Conservation (phyloP, 1,140 invertebrate species). For the Drosophila melanogaster region Release_6_plus_ISO1_MT NT_033777.3:15688501-15689000, state of each 20-base stretch:
- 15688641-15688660: slow-evolving; percentile 28
- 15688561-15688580: background rate
- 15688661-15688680: slow-evolving; percentile 2
- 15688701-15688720: too few relatives aligned
- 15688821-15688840: slow-evolving; percentile 68
- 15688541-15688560: too few relatives aligned
- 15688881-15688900: slow-evolving; percentile 55
- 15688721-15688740: too few relatives aligned
- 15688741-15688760: background rate
- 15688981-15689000: slow-evolving; percentile 40
- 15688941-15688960: slow-evolving; percentile 56
- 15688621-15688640: background rate
- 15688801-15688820: slow-evolving; percentile 2
- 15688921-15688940: slow-evolving; percentile 56
- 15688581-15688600: slow-evolving; percentile 1
- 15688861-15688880: slow-evolving; percentile 75
- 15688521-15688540: background rate
- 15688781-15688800: background rate
- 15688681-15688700: background rate
- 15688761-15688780: background rate
- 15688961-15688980: slow-evolving; percentile 54
- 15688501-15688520: background rate
- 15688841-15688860: slow-evolving; percentile 39
- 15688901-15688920: slow-evolving; percentile 70
- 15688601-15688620: background rate